A percentile compares a stretch with the other conserved stretches of the same genome.
Conservation (phyloP, 2,797 vertebrate species). For the Fratercula arctica region DNA sequence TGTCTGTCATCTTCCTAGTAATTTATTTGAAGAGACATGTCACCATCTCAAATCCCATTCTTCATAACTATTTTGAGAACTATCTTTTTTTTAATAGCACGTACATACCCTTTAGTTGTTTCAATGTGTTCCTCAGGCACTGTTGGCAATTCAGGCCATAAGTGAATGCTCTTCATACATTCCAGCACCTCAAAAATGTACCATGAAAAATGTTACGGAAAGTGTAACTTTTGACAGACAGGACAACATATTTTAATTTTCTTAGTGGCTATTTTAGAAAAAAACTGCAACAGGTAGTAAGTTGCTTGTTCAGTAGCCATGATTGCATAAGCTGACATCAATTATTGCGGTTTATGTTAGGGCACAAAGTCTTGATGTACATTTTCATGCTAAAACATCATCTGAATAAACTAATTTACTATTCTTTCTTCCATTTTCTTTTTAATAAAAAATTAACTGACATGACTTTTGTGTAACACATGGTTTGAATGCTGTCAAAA, state of each 20-base stretch:
- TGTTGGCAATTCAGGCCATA: constrained; percentile 65
- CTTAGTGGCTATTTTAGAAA: background rate
- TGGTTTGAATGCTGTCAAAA: background rate
- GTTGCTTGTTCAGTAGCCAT: background rate
- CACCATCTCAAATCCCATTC: background rate
- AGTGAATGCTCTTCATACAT: constrained; percentile 62
- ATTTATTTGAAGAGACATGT: background rate
- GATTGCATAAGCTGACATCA: background rate
- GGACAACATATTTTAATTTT: background rate
- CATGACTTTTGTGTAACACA: background rate
- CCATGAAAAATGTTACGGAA: background rate
- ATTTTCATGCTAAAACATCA: background rate
- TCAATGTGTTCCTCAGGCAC: background rate
- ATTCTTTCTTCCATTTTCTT: background rate
- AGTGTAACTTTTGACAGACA: background rate
- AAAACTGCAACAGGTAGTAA: background rate
- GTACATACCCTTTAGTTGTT: constrained; percentile 45
- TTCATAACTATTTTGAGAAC: background rate
- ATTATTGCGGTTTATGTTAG: background rate
- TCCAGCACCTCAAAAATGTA: constrained; percentile 53
- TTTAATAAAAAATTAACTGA: background rate
- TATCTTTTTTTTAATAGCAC: background rate
- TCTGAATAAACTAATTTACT: background rate
- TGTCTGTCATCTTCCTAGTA: background rate
- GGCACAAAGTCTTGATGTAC: background rate